phyloP scores from a whole-genome alignment of 2,113 vertebrate genomes.

The Centropus unirufus region DNA sequence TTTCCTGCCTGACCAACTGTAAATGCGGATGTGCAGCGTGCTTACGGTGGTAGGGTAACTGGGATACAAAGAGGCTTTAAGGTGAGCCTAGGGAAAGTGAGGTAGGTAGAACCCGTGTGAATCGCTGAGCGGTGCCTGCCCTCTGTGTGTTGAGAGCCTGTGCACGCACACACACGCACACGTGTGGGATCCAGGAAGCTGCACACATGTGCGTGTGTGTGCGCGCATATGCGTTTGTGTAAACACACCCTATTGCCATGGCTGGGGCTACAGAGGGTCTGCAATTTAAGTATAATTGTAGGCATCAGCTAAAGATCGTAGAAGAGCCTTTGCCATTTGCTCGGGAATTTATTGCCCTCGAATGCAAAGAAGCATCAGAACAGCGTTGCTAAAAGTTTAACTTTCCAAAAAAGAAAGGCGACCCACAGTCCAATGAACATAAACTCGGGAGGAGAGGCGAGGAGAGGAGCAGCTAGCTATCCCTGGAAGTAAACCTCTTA shows the following conservation, averaged over 20 bases:
- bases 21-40: background rate
- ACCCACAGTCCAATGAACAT: background rate
- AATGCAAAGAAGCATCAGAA: constrained; percentile 20
- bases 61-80: background rate
- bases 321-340: constrained; percentile 36
- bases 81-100: background rate
- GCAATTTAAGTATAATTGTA: background rate
- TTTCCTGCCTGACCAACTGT: background rate
- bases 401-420: background rate
- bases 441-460: background rate
- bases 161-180: background rate
- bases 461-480: background rate
- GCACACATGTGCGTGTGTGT: background rate
- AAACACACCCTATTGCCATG: background rate
- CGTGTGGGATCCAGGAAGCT: background rate
- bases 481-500: background rate
- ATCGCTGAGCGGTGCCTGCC: background rate
- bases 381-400: background rate
- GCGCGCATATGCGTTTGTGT: background rate
- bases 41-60: background rate
- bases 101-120: background rate
- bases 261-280: background rate
- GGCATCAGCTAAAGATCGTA: constrained; percentile 37
- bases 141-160: background rate
- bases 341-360: constrained; percentile 37